Evolutionary conservation across 2,888 invertebrate genomes (phyloP).

Genomic region (Barypeithes pellucidus): DNA sequence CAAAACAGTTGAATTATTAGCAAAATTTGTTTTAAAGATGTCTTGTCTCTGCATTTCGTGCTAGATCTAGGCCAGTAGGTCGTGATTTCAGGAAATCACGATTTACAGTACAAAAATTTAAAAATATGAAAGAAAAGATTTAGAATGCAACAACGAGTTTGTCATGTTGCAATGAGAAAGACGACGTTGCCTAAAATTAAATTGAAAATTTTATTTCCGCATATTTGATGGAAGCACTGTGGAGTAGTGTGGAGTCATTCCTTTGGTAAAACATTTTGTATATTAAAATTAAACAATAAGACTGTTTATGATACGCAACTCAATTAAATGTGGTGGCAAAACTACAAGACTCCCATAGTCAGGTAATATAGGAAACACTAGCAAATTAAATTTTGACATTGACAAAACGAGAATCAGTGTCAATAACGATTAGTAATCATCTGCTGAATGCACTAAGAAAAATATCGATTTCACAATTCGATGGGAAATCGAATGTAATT

Average conservation of each 20-base stretch:
- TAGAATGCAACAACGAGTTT: constrained; percentile 15
- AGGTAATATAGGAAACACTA: too few species aligned
- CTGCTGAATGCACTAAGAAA: too few species aligned
- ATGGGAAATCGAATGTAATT: too few species aligned
- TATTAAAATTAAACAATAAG: too few species aligned
- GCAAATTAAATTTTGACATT: too few species aligned
- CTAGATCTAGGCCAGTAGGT: constrained; percentile 11
- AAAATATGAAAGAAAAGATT: constrained; percentile 19
- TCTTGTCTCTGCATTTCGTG: constrained; percentile 1
- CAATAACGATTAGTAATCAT: too few species aligned
- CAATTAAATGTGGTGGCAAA: too few species aligned
- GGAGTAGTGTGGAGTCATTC: background rate
- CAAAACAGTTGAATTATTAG: constrained; percentile 9
- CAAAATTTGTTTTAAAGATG: constrained; percentile 16
- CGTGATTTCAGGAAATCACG: constrained; percentile 18
- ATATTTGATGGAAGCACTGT: background rate
- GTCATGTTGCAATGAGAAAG: constrained; percentile 1
- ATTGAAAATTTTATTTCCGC: constrained; percentile 12
- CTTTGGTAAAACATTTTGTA: background rate
- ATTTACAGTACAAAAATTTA: constrained; percentile 10
- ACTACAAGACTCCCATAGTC: too few species aligned
- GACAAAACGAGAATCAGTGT: too few species aligned
- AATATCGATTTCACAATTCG: too few species aligned
- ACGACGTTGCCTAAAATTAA: constrained; percentile 15
- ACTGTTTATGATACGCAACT: too few species aligned